Evolutionary conservation across 2,888 invertebrate genomes (phyloP), one percentile per base, ranked within the genome.

Genomic region (Sturmia bella): DNA sequence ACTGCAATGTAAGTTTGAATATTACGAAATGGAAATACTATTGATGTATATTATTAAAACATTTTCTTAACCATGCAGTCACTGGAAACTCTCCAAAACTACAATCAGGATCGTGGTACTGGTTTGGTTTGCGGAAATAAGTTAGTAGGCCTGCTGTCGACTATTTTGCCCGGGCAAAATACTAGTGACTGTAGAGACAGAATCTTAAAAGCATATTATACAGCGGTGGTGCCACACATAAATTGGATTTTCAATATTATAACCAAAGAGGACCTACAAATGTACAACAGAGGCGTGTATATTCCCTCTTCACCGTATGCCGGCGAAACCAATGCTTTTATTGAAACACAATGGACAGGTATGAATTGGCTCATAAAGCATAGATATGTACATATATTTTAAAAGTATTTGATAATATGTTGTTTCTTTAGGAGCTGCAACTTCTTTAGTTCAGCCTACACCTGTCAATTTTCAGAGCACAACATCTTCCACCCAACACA

Each of bases 181-280:
- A 19, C 17, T 12, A 80, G 19, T n/a, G 69, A 85, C 73, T 85
- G 85, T 32, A 37, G 80, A 2, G 84, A 85, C 11, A 57, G 76
- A 1, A 64, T 57, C 0, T 37, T 85, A 0, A 80, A 70, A n/a
- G 86, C 86, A 0, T 83, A 85, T 24, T 86, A 85, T 15, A 84
- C 85, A 0, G 79, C 76, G 21, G 41, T 86, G n/a, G 83, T 72
- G 6, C 84, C 84, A 7, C 84, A 85, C 68, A 54, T 86, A 39
- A 54, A 66, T n/a, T 86, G 86, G 86, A 84, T 86, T 57, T 86
- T 84, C 32, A 68, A 72, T 7, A 70, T 83, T 11, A 83, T 86
- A 56, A 43, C 78, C 2, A 41, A 61, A 13, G 83, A 85, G 57
- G 85, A 86, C 13, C 15, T 50, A 4, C 45, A 79, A 32, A 72